Percentiles rank a stretch among this genome's conserved stretches.
Evolutionary conservation across 2,888 invertebrate species (phyloP).

Genomic region (Phyto melanocephala): DNA sequence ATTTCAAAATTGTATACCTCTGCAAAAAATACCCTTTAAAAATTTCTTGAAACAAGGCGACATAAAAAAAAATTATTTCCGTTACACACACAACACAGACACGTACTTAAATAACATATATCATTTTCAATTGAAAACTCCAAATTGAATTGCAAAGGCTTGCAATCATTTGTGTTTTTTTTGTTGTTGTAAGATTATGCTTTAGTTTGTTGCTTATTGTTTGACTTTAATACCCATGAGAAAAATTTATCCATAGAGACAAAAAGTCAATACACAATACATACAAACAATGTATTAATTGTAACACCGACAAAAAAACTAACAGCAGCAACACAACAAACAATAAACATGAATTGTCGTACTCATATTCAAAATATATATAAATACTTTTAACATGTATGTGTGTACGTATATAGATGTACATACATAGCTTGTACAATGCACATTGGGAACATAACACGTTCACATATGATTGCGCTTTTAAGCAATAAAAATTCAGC

Average conservation of each 20-base stretch:
- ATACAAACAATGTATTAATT: constrained; percentile 15
- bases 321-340: background rate
- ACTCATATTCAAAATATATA: background rate
- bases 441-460: constrained; percentile 33
- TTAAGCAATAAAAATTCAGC: constrained; percentile 48
- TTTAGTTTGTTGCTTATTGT: background rate
- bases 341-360: background rate
- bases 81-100: background rate
- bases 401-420: no score
- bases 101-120: background rate
- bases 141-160: constrained; percentile 21
- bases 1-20: no score
- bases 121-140: constrained; percentile 18
- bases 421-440: no score
- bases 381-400: background rate
- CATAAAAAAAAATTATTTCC: background rate
- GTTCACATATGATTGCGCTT: constrained; percentile 57
- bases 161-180: background rate
- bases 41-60: background rate
- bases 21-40: no score
- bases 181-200: background rate
- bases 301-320: background rate
- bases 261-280: background rate
- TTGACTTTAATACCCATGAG: background rate
- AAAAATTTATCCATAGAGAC: constrained; percentile 4